phyloP scores from a whole-genome alignment of 2,113 vertebrate species.

The Gymnobelideus leadbeateri region DNA sequence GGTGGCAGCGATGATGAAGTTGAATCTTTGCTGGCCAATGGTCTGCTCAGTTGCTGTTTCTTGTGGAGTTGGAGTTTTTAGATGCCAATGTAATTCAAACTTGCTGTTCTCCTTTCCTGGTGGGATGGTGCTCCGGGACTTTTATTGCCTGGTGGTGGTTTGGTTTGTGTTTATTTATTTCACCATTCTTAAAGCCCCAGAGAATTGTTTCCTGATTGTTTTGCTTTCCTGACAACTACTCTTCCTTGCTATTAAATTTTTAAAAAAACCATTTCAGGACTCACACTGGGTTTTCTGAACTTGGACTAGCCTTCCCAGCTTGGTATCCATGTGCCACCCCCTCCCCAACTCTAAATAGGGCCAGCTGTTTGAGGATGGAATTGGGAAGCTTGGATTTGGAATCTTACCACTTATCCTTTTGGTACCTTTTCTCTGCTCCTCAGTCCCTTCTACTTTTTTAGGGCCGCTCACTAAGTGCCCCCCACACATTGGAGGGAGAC shows the following conservation, averaged over 20 bases:
- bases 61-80: not conserved
- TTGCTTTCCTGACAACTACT: not conserved
- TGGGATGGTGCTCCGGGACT: not conserved
- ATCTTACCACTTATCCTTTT: not conserved
- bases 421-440: not conserved
- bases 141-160: not conserved
- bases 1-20: not conserved
- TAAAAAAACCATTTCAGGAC: not conserved
- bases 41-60: not conserved
- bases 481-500: not conserved
- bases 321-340: not conserved
- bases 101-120: not conserved
- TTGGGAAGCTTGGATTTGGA: not conserved
- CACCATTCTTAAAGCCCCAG: not conserved
- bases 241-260: not conserved
- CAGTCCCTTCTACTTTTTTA: not conserved
- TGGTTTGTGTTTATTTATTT: slow-evolving; percentile 1
- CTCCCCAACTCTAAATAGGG: not conserved
- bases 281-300: not conserved
- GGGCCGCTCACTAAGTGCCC: not conserved
- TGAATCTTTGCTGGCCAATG: not conserved
- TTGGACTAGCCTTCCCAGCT: not conserved
- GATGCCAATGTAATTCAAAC: not conserved
- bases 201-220: not conserved
- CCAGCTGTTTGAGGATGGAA: not conserved